Evolutionary conservation across 2,113 vertebrate genomes (phyloP).

Genomic region (Lethenteron reissneri): DNA sequence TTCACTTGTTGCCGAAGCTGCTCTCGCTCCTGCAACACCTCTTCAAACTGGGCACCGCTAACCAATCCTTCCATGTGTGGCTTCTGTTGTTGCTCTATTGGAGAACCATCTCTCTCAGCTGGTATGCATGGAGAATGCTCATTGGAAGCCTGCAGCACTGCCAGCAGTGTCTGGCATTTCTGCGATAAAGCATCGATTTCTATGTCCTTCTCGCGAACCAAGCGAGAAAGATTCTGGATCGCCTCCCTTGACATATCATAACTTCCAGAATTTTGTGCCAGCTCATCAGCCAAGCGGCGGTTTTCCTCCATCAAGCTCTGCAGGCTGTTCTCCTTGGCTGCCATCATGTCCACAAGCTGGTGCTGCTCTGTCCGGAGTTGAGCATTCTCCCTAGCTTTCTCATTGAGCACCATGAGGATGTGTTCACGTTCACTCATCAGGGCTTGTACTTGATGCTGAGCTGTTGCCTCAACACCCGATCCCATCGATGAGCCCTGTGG

Average conservation of each 20-base stretch:
- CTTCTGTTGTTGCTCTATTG: no score
- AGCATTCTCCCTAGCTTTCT: constrained; percentile 80
- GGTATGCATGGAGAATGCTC: no score
- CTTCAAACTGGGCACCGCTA: constrained; percentile 88
- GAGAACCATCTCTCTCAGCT: no score
- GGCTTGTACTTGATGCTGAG: constrained; percentile 75
- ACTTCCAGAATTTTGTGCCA: constrained; percentile 24
- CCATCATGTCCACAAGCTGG: constrained; percentile 62
- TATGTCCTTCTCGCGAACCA: constrained; percentile 91
- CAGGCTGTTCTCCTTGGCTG: constrained; percentile 64
- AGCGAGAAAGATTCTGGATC: constrained; percentile 82
- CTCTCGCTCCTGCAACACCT: constrained; percentile 72
- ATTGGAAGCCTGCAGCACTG: constrained; percentile 48
- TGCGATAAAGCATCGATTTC: constrained; percentile 87
- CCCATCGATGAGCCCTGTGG: constrained; percentile 27
- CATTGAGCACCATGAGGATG: constrained; percentile 58
- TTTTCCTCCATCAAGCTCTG: constrained; percentile 71
- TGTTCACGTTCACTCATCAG: constrained; percentile 61
- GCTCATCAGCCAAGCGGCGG: constrained; percentile 24
- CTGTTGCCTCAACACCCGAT: constrained; percentile 40
- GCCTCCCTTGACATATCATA: constrained; percentile 92
- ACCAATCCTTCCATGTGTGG: constrained; percentile 24
- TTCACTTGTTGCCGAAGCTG: constrained; percentile 81
- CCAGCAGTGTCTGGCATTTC: constrained; percentile 74
- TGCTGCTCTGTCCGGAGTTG: constrained; percentile 67